Evolutionary conservation across 2,113 vertebrate species (phyloP).

Genomic region (Takifugu flavidus): DNA sequence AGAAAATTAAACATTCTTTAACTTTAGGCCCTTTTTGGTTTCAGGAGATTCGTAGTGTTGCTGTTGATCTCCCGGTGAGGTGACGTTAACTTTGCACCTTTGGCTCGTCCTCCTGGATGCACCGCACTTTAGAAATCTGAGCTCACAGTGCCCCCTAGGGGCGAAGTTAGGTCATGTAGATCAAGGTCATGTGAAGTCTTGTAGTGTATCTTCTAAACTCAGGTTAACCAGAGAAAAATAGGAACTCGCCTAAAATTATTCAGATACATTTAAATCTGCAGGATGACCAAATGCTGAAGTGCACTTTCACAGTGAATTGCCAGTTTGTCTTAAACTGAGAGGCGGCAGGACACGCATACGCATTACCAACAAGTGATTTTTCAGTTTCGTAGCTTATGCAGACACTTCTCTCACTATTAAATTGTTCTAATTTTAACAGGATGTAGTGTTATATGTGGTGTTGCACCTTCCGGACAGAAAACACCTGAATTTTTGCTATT

Average conservation of each 20-base stretch:
- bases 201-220: conserved; percentile 1
- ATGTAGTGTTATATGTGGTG: neutral
- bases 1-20: no score
- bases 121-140: conserved; percentile 51
- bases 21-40: neutral
- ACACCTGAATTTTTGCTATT: no score
- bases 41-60: conserved; percentile 17
- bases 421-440: no score
- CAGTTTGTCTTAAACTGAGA: conserved; percentile 39
- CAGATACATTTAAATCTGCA: neutral
- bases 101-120: conserved; percentile 15
- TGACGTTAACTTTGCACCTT: conserved; percentile 7
- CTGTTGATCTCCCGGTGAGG: neutral
- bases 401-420: neutral
- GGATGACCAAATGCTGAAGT: conserved; percentile 59
- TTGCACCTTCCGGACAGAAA: neutral
- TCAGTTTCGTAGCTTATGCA: neutral
- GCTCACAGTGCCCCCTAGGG: conserved; percentile 45
- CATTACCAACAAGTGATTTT: neutral
- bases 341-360: conserved; percentile 1
- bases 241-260: conserved; percentile 1
- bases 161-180: conserved; percentile 21
- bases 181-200: conserved; percentile 25
- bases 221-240: conserved; percentile 10
- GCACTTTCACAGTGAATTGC: conserved; percentile 45